phyloP scores from a whole-genome alignment of 1,140 invertebrate species.

The Drosophila neocordata region DNA sequence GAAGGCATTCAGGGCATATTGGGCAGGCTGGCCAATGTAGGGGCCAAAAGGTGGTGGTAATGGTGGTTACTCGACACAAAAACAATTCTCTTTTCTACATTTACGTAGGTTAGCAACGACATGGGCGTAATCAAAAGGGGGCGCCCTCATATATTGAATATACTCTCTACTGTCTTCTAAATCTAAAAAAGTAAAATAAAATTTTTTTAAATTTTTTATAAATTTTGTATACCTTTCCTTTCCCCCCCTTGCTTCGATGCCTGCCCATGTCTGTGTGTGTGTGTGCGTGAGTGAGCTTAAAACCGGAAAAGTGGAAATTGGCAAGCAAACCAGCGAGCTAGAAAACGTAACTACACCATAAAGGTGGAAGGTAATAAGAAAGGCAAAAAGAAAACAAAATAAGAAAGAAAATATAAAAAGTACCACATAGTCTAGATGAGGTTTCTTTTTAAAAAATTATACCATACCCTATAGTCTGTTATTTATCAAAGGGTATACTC shows the following conservation, averaged over 20 bases:
- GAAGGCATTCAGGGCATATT: slow-evolving; percentile 6
- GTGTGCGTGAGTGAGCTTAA: slow-evolving; percentile 58
- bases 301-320: slow-evolving; percentile 78
- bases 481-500: slow-evolving; percentile 12
- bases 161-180: no score
- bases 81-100: background rate
- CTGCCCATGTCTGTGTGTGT: slow-evolving; percentile 18
- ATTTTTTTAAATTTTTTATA: no score
- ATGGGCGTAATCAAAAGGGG: no score
- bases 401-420: background rate
- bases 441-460: slow-evolving; percentile 33
- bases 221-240: no score
- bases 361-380: background rate
- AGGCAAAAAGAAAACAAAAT: background rate
- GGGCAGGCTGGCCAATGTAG: no score
- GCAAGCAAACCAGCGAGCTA: slow-evolving; percentile 66
- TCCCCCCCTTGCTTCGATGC: background rate
- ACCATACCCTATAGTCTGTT: slow-evolving; percentile 14
- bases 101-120: background rate
- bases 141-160: no score
- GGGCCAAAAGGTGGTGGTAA: background rate
- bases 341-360: slow-evolving; percentile 26
- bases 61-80: background rate
- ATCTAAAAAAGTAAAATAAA: no score
- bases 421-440: slow-evolving; percentile 16